phyloP scores from a whole-genome alignment of 1,140 invertebrate species.

The Aricia agestis region DNA sequence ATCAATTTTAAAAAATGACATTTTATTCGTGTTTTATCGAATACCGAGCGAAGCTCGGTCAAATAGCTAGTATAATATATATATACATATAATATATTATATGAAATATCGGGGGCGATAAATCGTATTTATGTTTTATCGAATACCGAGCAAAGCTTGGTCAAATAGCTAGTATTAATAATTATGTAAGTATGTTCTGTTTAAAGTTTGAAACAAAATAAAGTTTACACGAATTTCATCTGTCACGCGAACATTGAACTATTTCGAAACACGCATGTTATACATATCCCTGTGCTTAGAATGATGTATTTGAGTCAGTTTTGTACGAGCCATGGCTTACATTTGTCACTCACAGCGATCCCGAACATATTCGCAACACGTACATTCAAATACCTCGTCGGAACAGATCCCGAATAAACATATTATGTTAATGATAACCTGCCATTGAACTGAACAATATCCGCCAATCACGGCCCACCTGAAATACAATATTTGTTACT shows the following conservation, averaged over 20 bases:
- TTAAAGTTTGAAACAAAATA: too few species aligned
- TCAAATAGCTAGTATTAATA: too few species aligned
- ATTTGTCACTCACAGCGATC: constrained; percentile 35
- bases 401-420: constrained; percentile 33
- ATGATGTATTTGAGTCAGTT: constrained; percentile 4
- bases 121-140: too few species aligned
- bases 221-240: too few species aligned
- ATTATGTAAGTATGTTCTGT: too few species aligned
- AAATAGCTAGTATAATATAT: too few species aligned
- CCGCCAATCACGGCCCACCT: neutral
- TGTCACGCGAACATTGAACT: neutral
- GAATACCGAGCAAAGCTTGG: too few species aligned
- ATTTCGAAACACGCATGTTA: neutral
- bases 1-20: too few species aligned
- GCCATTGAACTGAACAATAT: neutral
- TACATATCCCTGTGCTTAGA: neutral
- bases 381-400: constrained; percentile 47
- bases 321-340: constrained; percentile 26
- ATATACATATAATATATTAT: too few species aligned
- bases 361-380: constrained; percentile 41
- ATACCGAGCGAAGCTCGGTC: too few species aligned
- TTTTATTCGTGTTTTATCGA: too few species aligned
- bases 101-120: too few species aligned
- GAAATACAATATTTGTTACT: neutral
- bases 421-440: constrained; percentile 7